These are phyloP conservation scores for Pseudococcus longispinus DNA, from an alignment of 2,888 invertebrate species.

Conservation along the genomic window DNA sequence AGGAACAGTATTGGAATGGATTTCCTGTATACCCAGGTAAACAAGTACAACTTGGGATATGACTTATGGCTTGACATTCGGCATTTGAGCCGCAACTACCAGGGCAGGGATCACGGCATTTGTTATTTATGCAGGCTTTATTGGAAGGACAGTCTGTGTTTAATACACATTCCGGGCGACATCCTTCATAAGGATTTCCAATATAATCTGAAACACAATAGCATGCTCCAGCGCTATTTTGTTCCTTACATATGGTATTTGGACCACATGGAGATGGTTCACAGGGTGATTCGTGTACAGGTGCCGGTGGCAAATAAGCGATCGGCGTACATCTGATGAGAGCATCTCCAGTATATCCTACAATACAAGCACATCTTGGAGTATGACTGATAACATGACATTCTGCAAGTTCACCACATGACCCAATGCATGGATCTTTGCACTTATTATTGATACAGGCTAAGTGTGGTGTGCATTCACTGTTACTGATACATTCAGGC, in stretches of 20 bases:
- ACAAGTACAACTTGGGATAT: conserved; percentile 71
- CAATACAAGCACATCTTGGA: conserved; percentile 72
- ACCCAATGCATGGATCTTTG: conserved; percentile 78
- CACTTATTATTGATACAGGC: conserved; percentile 79
- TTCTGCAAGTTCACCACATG: conserved; percentile 77
- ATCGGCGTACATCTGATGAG: conserved; percentile 64
- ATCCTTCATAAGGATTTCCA: conserved; percentile 80
- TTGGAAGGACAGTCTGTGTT: conserved; percentile 79
- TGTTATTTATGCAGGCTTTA: conserved; percentile 81
- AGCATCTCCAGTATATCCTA: conserved; percentile 75
- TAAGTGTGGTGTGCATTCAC: conserved; percentile 74
- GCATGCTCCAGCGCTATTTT: conserved; percentile 70
- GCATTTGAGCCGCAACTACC: conserved; percentile 84
- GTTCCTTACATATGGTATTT: conserved; percentile 76
- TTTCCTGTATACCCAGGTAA: conserved; percentile 61
- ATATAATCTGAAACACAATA: conserved; percentile 73
- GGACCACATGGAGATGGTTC: conserved; percentile 78
- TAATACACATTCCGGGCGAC: conserved; percentile 76
- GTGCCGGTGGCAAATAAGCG: conserved; percentile 1
- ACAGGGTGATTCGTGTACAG: conserved; percentile 68
- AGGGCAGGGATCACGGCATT: conserved; percentile 85
- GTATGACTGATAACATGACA: conserved; percentile 78
- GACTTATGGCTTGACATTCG: conserved; percentile 82
- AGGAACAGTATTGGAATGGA: conserved; percentile 70
- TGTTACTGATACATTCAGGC: conserved; percentile 80